These are phyloP conservation scores for Nyctereutes procyonoides DNA, from an alignment of 2,113 vertebrate genomes.

Conservation along the genomic window DNA sequence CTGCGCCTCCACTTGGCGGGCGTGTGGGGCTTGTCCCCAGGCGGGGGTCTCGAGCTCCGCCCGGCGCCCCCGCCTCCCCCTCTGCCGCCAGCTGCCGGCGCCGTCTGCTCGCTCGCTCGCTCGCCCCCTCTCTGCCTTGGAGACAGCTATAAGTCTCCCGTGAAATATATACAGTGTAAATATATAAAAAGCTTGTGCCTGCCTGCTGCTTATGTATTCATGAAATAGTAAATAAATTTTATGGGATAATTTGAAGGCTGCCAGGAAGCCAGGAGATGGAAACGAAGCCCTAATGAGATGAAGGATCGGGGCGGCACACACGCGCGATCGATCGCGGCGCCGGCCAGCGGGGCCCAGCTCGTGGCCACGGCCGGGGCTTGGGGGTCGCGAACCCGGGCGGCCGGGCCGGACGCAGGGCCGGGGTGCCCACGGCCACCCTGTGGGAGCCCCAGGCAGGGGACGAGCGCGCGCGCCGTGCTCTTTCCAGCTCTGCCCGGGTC, in stretches of 20 bases:
- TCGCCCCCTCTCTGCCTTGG: slow-evolving; percentile 86
- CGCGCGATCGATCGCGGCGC: slow-evolving; percentile 86
- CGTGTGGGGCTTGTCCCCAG: no score
- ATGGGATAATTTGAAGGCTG: slow-evolving; percentile 93
- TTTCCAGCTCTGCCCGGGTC: background rate
- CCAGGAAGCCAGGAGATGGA: slow-evolving; percentile 90
- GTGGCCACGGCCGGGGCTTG: background rate
- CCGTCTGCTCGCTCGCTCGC: slow-evolving; percentile 78
- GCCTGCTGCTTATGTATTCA: slow-evolving; percentile 93
- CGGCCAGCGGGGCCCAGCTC: slow-evolving; percentile 66
- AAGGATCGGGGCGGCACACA: slow-evolving; percentile 86
- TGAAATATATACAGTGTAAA: slow-evolving; percentile 93
- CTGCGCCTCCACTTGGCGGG: no score
- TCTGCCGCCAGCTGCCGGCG: slow-evolving; percentile 76
- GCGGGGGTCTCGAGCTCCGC: background rate
- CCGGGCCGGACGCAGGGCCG: background rate
- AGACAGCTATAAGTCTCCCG: slow-evolving; percentile 90
- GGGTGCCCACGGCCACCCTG: background rate
- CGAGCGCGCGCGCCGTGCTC: background rate
- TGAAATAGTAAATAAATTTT: slow-evolving; percentile 94
- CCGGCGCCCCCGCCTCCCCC: background rate
- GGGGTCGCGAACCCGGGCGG: background rate
- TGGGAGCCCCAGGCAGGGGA: background rate
- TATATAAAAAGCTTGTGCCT: slow-evolving; percentile 91
- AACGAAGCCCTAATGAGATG: slow-evolving; percentile 89